These are phyloP conservation scores for Gallirallus australis DNA, from an alignment of 2,797 vertebrate species.

Conservation along the genomic window DNA sequence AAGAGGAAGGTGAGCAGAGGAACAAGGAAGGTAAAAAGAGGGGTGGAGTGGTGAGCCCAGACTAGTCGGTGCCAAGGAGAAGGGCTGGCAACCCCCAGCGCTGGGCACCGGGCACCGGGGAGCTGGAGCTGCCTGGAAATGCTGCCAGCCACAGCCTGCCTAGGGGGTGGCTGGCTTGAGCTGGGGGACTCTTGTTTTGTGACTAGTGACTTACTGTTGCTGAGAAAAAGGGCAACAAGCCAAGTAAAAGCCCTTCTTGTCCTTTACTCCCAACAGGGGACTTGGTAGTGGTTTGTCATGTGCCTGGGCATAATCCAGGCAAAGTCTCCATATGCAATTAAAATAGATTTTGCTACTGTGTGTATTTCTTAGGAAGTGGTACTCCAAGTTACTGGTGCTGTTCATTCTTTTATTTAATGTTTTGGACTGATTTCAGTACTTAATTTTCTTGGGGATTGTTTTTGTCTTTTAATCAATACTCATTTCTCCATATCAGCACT, in stretches of 20 bases:
- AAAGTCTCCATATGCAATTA: slow-evolving; percentile 24
- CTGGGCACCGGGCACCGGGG: not conserved
- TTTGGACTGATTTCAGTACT: not conserved
- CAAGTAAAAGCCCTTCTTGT: slow-evolving; percentile 49
- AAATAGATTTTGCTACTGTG: slow-evolving; percentile 42
- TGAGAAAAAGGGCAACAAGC: slow-evolving; percentile 6
- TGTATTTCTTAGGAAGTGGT: not conserved
- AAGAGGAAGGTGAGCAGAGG: not conserved
- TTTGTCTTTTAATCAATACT: slow-evolving; percentile 28
- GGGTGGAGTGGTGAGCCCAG: not conserved
- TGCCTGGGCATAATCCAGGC: slow-evolving; percentile 29
- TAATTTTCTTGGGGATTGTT: not conserved
- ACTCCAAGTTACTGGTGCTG: not conserved
- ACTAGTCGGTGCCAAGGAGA: not conserved
- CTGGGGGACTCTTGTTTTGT: not conserved
- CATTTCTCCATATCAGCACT: not conserved
- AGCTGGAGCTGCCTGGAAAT: not conserved
- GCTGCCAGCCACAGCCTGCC: not conserved
- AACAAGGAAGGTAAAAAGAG: not conserved
- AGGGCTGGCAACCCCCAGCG: not conserved
- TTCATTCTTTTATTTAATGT: not conserved
- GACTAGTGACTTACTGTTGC: slow-evolving; percentile 1
- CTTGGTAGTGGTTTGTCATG: slow-evolving; percentile 37
- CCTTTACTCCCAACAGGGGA: slow-evolving; percentile 25
- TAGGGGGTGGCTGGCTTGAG: not conserved